These are phyloP conservation scores for Oreochromis niloticus DNA, from an alignment of 2,113 vertebrate genomes.

Conservation along the genomic window DNA sequence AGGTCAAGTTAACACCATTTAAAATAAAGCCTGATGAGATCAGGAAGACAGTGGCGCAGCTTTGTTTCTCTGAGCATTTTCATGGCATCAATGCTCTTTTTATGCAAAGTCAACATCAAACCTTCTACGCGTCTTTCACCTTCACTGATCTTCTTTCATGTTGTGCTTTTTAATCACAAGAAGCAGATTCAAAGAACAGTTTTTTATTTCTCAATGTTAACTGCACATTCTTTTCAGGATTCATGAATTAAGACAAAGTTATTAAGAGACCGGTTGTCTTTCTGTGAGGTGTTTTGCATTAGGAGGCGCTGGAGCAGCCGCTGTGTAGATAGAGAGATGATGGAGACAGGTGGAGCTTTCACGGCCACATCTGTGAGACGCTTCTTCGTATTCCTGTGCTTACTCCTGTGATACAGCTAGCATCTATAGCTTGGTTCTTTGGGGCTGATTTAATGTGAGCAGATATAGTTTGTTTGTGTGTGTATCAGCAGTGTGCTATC, in stretches of 20 bases:
- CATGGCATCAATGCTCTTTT: not conserved
- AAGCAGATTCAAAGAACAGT: not conserved
- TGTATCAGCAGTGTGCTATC: conserved; percentile 48
- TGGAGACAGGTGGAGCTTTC: not conserved
- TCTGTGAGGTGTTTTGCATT: not conserved
- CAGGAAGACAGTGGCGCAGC: not conserved
- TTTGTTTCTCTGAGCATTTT: not conserved
- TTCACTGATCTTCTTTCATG: not conserved
- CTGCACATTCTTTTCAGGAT: not conserved
- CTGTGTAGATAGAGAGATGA: not conserved
- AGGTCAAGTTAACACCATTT: not conserved
- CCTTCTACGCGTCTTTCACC: not conserved
- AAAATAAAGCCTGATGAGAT: not conserved
- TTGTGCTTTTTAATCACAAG: not conserved
- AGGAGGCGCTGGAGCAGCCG: not conserved
- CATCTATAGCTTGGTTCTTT: not conserved
- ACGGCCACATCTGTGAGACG: not conserved
- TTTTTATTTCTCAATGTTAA: not conserved
- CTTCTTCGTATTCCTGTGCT: not conserved
- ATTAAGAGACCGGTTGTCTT: not conserved
- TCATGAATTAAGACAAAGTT: not conserved
- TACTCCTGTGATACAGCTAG: not conserved
- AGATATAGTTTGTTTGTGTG: conserved; percentile 12
- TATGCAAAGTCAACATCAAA: not conserved
- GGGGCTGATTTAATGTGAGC: not conserved